Evolutionary conservation across 37 sponge, comb jelly and placozoan species (phyloP).

Genomic region (Eunapius fragilis): DNA sequence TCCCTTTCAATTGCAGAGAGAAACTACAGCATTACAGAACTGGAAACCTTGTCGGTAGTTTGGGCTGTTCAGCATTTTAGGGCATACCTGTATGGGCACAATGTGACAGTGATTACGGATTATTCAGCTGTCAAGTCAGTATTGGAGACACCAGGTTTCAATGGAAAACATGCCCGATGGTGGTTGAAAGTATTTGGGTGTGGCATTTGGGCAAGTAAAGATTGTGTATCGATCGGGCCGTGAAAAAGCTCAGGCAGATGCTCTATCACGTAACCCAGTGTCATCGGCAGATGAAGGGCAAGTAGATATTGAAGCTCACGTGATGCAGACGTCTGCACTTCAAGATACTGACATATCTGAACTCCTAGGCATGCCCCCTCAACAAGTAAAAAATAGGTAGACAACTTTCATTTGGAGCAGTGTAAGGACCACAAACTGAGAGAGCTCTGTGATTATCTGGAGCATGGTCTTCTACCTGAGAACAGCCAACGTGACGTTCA

Average conservation of each 20-base stretch:
- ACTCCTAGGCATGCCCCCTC: background rate
- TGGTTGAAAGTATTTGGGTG: too few species aligned
- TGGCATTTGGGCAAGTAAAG: background rate
- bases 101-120: constrained; percentile 2
- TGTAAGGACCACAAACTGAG: constrained; percentile 26
- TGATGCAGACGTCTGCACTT: background rate
- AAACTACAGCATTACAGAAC: constrained; percentile 21
- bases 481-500: too few species aligned
- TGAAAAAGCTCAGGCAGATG: constrained; percentile 25
- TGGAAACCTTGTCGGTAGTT: constrained; percentile 31
- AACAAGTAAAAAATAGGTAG: background rate
- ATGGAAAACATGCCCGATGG: constrained; percentile 34
- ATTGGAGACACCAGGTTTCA: constrained; percentile 2
- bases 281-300: background rate
- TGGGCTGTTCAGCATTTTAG: constrained; percentile 44
- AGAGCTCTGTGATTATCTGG: constrained; percentile 15
- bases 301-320: background rate
- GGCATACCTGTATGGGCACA: constrained; percentile 36
- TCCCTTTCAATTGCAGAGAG: constrained; percentile 22
- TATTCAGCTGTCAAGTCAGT: constrained; percentile 51
- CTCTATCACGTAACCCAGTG: constrained; percentile 30
- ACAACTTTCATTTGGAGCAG: constrained; percentile 15
- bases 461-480: constrained; percentile 17
- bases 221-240: constrained; percentile 25
- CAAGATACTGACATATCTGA: constrained; percentile 1